Evolutionary conservation across 2,113 vertebrate species (phyloP), one percentile per base, ranked within the genome.

Genomic region (Gavialis gangeticus): DNA sequence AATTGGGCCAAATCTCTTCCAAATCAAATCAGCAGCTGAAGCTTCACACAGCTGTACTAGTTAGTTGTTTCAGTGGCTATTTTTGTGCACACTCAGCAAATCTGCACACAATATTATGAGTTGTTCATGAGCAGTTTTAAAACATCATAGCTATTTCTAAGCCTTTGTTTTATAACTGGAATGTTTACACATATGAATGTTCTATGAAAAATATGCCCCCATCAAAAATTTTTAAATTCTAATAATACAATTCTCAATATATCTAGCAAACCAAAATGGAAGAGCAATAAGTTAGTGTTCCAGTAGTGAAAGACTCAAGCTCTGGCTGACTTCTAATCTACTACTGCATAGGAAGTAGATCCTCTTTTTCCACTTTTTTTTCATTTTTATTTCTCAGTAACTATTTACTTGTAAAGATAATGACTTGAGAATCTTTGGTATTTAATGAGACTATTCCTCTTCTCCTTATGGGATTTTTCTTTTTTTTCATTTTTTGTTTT

Each of bases 221-320:
- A 46, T 89, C 94, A 97, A 91, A 95, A 93, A 94, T 96, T 96
- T 96, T 92, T 89, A 94, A 85, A 96, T 78, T 84, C 77, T 60
- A 87, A 79, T 81, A 90, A 94, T 67, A 84, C 62, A 82, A 95
- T 94, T 95, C 85, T 64, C 34, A 24, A 12, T 71, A 37, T 71
- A 12, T 71, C 21, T 22, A 71, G 34, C 34, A 15, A 64, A 11
- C 27, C 5, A 64, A 64, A 64, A 27, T 12, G 28, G 63, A 64
- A 64, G 27, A 64, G 63, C 27, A 64, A 28, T 13, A 5, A 28
- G 63, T 12, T 15, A 28, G 63, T 15, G 63, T 15, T 27, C 27
- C 3, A 6, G 63, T 64, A 19, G 28, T 14, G 27, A 27, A 64
- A 66, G n/a, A 46, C 46, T 66, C 24, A 12, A 4, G 27, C 7